Percentiles rank a stretch among this genome's conserved stretches.
phyloP scores from a whole-genome alignment of 1,140 invertebrate genomes.

The Drepana arcuata region DNA sequence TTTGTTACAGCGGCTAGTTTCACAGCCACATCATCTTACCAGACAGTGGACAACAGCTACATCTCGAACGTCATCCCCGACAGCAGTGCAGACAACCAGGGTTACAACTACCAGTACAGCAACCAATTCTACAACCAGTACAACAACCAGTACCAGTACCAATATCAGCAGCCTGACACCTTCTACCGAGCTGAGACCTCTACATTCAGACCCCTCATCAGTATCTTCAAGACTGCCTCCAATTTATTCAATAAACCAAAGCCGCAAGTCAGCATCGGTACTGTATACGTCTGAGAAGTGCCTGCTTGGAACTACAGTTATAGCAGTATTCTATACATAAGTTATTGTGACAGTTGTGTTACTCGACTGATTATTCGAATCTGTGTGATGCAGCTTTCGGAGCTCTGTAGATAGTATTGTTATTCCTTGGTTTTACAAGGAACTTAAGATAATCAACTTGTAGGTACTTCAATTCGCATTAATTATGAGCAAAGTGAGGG shows the following conservation, averaged over 20 bases:
- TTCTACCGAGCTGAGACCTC: slow-evolving; percentile 39
- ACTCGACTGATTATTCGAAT: slow-evolving; percentile 64
- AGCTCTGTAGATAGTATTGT: slow-evolving; percentile 49
- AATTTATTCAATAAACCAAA: slow-evolving; percentile 57
- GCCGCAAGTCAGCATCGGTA: slow-evolving; percentile 44
- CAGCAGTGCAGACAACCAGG: slow-evolving; percentile 51
- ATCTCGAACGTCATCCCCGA: slow-evolving; percentile 63
- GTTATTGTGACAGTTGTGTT: slow-evolving; percentile 60
- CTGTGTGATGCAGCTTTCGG: slow-evolving; percentile 38
- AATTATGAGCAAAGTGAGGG: slow-evolving; percentile 44
- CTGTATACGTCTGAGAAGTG: slow-evolving; percentile 29
- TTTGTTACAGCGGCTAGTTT: slow-evolving; percentile 45
- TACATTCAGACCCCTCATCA: slow-evolving; percentile 52
- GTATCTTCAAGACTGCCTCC: slow-evolving; percentile 53
- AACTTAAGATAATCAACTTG: too few relatives aligned
- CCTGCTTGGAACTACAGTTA: slow-evolving; percentile 11
- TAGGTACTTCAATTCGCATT: too few relatives aligned
- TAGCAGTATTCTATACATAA: slow-evolving; percentile 60
- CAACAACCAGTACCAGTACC: slow-evolving; percentile 53
- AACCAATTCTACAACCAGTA: slow-evolving; percentile 49
- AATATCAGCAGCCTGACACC: slow-evolving; percentile 41
- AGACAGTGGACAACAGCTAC: slow-evolving; percentile 45
- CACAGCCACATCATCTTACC: slow-evolving; percentile 44
- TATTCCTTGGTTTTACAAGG: slow-evolving; percentile 70
- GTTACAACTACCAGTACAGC: slow-evolving; percentile 41